phyloP scores from a whole-genome alignment of 2,888 invertebrate genomes.

The Pelosia muscerda region DNA sequence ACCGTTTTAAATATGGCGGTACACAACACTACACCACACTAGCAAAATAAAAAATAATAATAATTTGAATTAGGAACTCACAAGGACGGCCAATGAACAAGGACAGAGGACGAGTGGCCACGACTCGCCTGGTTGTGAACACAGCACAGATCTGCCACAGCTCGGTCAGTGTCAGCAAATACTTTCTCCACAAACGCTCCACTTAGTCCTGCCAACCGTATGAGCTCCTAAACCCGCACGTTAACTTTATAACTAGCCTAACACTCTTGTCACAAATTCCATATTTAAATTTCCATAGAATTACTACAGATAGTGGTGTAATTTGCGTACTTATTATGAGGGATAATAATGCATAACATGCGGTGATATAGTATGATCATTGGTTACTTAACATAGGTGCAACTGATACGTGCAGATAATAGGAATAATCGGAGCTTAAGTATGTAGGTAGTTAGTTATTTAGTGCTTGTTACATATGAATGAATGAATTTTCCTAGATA shows the following conservation, averaged over 20 bases:
- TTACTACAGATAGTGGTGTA: conserved; percentile 74
- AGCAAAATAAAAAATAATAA: conserved; percentile 30
- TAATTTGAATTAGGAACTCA: conserved; percentile 45
- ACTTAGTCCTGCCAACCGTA: conserved; percentile 74
- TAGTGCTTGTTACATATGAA: neutral
- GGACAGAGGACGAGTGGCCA: conserved; percentile 44
- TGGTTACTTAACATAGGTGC: conserved; percentile 18
- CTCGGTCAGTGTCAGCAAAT: conserved; percentile 69
- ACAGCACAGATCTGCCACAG: conserved; percentile 57
- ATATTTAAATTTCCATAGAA: conserved; percentile 66
- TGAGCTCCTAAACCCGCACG: conserved; percentile 68
- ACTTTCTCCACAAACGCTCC: conserved; percentile 79
- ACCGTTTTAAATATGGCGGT: conserved; percentile 5
- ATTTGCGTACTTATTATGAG: conserved; percentile 78
- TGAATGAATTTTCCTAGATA: neutral
- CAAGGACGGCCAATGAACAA: conserved; percentile 30
- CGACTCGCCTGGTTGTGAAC: conserved; percentile 43
- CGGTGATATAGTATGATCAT: conserved; percentile 49
- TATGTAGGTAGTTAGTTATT: neutral
- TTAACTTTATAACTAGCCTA: conserved; percentile 68
- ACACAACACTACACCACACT: conserved; percentile 42
- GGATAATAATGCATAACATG: conserved; percentile 67
- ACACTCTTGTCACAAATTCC: conserved; percentile 72
- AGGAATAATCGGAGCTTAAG: neutral
- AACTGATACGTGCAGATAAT: conserved; percentile 15